Evolutionary conservation across 2,888 invertebrate genomes (phyloP).

Genomic region (Drosophila maculinotata): DNA sequence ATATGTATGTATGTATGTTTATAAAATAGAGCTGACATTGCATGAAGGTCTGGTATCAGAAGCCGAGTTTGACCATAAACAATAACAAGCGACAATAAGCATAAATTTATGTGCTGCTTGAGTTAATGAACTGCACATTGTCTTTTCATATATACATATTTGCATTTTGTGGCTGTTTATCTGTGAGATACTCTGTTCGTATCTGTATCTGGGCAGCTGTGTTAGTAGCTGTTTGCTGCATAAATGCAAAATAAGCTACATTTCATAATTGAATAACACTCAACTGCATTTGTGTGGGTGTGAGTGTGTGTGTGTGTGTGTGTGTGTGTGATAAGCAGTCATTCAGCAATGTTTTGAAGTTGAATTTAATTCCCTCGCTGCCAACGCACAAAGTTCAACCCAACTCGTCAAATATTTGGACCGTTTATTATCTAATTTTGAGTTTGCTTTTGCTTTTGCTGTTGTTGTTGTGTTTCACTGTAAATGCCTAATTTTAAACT

Average conservation of each 20-base stretch:
- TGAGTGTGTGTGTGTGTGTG: neutral
- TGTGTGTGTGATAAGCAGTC: constrained; percentile 32
- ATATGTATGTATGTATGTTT: neutral
- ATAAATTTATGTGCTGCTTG: constrained; percentile 52
- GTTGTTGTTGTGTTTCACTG: neutral
- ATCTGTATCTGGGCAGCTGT: constrained; percentile 5
- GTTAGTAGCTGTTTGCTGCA: constrained; percentile 34
- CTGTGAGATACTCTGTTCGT: constrained; percentile 3
- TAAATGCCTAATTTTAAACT: constrained; percentile 57
- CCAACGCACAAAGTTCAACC: constrained; percentile 3
- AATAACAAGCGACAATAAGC: constrained; percentile 47
- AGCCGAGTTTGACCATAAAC: constrained; percentile 18
- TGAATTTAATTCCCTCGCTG: neutral
- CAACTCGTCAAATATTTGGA: constrained; percentile 14
- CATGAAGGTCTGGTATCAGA: constrained; percentile 17
- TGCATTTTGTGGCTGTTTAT: constrained; percentile 40
- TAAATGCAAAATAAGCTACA: constrained; percentile 73
- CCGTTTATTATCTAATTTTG: constrained; percentile 20
- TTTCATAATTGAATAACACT: constrained; percentile 62
- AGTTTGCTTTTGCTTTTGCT: constrained; percentile 9
- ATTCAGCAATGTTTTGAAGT: constrained; percentile 6
- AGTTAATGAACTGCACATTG: constrained; percentile 74
- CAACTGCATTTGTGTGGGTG: constrained; percentile 12
- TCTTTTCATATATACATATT: constrained; percentile 39
- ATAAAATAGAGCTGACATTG: constrained; percentile 21